A percentile compares a stretch with the other conserved stretches of the same genome.
phyloP scores from a whole-genome alignment of 2,797 vertebrate species.

The Sebastes matsubarae region DNA sequence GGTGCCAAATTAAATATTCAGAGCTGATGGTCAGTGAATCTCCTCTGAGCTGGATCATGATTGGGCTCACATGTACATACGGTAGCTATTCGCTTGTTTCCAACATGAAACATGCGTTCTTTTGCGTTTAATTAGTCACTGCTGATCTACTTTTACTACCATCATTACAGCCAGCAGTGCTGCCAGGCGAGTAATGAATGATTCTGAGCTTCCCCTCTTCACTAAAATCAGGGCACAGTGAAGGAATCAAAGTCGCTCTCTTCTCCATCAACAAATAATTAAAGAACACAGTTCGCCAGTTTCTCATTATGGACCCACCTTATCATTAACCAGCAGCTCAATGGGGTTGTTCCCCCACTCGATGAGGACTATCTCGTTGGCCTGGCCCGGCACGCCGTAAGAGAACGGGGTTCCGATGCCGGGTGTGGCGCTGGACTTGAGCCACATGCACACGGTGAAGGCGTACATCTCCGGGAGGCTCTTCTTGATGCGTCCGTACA shows the following conservation, averaged over 20 bases:
- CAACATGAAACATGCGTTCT: not conserved
- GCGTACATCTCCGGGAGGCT: slow-evolving; percentile 95
- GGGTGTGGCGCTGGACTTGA: slow-evolving; percentile 92
- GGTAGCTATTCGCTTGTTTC: not conserved
- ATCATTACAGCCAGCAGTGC: not conserved
- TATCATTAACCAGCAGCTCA: slow-evolving; percentile 96
- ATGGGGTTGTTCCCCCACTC: slow-evolving; percentile 99
- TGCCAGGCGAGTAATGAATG: slow-evolving; percentile 10
- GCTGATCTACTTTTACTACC: slow-evolving; percentile 2
- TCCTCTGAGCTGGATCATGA: slow-evolving; percentile 2
- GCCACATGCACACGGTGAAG: slow-evolving; percentile 98
- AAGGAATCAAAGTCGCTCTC: not conserved
- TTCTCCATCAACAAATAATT: not conserved
- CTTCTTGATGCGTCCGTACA: slow-evolving; percentile 96
- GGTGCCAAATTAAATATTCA: slow-evolving; percentile 63
- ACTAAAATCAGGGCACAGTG: slow-evolving; percentile 19
- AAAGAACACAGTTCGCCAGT: not conserved
- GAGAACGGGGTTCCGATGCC: slow-evolving; percentile 98
- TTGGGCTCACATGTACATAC: slow-evolving; percentile 10
- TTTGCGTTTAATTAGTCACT: slow-evolving; percentile 23
- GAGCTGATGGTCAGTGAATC: slow-evolving; percentile 56
- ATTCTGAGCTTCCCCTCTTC: slow-evolving; percentile 11
- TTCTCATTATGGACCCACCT: slow-evolving; percentile 81
- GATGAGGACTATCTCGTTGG: slow-evolving; percentile 98
- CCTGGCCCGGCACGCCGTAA: slow-evolving; percentile 94